Conservation (phyloP, 2,113 vertebrate genomes). For the Nettapus auritus region DNA sequence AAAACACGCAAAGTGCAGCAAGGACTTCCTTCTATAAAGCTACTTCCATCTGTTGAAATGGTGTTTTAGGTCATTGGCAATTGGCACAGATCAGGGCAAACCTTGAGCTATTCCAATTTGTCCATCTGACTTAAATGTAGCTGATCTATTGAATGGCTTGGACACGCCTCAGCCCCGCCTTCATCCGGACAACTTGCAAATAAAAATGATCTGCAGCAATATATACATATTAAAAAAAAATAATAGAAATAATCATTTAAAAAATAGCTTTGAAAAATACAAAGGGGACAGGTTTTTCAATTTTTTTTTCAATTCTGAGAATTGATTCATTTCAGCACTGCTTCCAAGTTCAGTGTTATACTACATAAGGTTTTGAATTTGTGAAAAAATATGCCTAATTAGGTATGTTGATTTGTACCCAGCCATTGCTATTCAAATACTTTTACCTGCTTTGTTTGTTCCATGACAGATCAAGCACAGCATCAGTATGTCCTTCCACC, state of each 20-base stretch:
- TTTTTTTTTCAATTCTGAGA: too few relatives aligned
- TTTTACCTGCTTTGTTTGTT: constrained; percentile 90
- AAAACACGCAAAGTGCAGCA: not conserved
- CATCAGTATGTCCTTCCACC: constrained; percentile 86
- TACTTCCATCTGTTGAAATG: not conserved
- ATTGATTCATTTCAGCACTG: not conserved
- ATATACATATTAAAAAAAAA: not conserved
- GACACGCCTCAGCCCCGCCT: not conserved
- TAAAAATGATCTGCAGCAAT: not conserved
- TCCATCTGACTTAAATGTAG: not conserved
- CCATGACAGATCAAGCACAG: constrained; percentile 96
- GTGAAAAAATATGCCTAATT: not conserved
- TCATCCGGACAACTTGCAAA: not conserved
- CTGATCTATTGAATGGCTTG: not conserved
- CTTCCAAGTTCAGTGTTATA: not conserved
- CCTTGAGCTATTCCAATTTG: not conserved
- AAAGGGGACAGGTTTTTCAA: fast-evolving
- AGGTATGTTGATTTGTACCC: not conserved
- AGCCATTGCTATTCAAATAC: not conserved
- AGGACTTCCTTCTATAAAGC: not conserved
- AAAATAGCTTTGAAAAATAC: not conserved
- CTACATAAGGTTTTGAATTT: not conserved
- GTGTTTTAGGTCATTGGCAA: not conserved
- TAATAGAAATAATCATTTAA: not conserved
- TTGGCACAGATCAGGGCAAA: not conserved